phyloP scores from a whole-genome alignment of 2,113 vertebrate species.

The Emydocephalus ijimae region DNA sequence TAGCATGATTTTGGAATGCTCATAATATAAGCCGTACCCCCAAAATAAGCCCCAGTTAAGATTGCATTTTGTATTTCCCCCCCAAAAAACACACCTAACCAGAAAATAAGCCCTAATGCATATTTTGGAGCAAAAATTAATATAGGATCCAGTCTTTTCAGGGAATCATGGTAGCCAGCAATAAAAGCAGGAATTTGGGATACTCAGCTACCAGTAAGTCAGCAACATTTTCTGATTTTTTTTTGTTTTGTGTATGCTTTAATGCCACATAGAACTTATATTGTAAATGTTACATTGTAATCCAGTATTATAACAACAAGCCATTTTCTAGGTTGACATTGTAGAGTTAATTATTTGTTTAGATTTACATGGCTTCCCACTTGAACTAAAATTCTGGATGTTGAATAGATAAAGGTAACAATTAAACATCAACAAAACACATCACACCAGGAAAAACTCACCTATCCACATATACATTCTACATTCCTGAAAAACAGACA shows the following conservation, averaged over 20 bases:
- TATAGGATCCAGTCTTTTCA: too few relatives aligned
- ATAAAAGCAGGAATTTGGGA: slow-evolving; percentile 24
- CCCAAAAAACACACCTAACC: too few relatives aligned
- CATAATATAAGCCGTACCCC: too few relatives aligned
- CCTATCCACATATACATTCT: neutral
- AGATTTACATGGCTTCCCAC: neutral
- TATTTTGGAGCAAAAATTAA: too few relatives aligned
- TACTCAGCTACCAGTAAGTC: slow-evolving; percentile 45
- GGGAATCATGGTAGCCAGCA: neutral
- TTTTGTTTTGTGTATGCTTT: neutral
- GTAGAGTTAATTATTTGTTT: neutral
- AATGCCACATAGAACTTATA: neutral
- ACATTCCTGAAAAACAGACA: neutral
- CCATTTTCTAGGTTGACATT: neutral
- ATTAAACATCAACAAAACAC: neutral
- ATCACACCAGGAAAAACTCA: neutral
- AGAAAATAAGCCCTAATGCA: too few relatives aligned
- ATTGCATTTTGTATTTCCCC: too few relatives aligned
- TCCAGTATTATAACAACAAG: neutral
- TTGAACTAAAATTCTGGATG: neutral
- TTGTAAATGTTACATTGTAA: neutral
- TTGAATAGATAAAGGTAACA: neutral
- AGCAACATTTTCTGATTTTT: slow-evolving; percentile 3
- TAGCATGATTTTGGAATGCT: too few relatives aligned
- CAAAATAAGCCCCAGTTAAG: too few relatives aligned